Conservation (phyloP, 2,113 vertebrate genomes). For the Elephantulus edwardii region DNA sequence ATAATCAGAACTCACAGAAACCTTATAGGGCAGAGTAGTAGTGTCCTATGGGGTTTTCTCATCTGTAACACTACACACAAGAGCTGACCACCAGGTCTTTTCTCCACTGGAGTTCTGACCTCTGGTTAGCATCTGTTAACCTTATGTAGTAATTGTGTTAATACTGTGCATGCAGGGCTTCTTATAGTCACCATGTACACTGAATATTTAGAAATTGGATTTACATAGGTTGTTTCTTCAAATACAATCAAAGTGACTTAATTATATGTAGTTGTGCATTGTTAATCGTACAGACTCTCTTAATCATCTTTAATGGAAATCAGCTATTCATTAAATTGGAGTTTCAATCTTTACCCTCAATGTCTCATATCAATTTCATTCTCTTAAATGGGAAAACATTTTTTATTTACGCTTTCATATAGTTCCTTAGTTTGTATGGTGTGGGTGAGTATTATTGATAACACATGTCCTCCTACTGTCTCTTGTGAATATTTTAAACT, state of each 20-base stretch:
- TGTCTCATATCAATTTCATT: neutral
- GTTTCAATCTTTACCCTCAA: neutral
- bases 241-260: neutral
- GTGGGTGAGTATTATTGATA: neutral
- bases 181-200: neutral
- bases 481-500: neutral
- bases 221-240: neutral
- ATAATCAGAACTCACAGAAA: neutral
- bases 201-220: neutral
- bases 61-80: neutral
- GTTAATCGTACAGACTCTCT: neutral
- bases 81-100: no score
- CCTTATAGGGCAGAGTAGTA: neutral
- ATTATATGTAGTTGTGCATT: neutral
- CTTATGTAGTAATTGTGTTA: no score
- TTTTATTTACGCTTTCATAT: slow-evolving; percentile 19
- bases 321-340: neutral
- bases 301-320: slow-evolving; percentile 47
- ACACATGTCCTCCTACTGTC: neutral
- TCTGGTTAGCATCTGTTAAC: neutral
- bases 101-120: neutral
- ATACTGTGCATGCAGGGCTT: neutral
- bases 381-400: slow-evolving; percentile 2
- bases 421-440: neutral
- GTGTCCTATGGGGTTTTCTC: neutral